phyloP scores from a whole-genome alignment of 2,797 vertebrate species.

The Siniperca undulata region DNA sequence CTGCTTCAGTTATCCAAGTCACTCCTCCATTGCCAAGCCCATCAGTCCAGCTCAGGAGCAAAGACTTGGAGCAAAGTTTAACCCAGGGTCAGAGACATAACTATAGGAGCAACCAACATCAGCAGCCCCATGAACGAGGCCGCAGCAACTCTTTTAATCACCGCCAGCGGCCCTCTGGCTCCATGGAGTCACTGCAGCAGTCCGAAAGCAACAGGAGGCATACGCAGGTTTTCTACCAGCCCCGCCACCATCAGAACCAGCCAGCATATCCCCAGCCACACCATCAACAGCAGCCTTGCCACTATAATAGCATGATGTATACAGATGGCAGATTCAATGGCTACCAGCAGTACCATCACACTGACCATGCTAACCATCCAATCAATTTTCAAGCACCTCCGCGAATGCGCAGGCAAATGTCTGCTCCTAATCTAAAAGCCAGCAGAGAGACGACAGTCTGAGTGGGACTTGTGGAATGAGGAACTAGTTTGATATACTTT shows the following conservation, averaged over 20 bases:
- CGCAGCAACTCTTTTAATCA: constrained; percentile 96
- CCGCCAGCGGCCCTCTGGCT: constrained; percentile 84
- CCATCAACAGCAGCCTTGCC: constrained; percentile 88
- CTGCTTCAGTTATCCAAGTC: constrained; percentile 79
- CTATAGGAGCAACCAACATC: constrained; percentile 77
- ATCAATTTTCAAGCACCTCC: constrained; percentile 91
- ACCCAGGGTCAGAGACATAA: constrained; percentile 88
- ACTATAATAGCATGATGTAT: constrained; percentile 78
- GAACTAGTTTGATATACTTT: constrained; percentile 59
- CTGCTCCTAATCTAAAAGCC: constrained; percentile 96
- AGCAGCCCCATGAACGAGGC: constrained; percentile 85
- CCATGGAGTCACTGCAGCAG: constrained; percentile 84
- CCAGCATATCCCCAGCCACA: constrained; percentile 72
- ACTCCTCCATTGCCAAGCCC: constrained; percentile 77
- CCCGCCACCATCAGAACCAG: constrained; percentile 82
- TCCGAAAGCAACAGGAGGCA: constrained; percentile 82
- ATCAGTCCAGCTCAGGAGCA: constrained; percentile 76
- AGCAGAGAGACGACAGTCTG: constrained; percentile 95
- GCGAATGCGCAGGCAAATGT: constrained; percentile 95
- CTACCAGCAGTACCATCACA: constrained; percentile 82
- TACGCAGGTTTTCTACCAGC: constrained; percentile 87
- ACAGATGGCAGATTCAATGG: constrained; percentile 60
- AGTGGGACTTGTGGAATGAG: constrained; percentile 60
- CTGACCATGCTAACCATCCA: constrained; percentile 84
- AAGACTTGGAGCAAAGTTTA: constrained; percentile 84